Conservation (phyloP, 2,797 vertebrate species). For the Crenichthys baileyi region DNA sequence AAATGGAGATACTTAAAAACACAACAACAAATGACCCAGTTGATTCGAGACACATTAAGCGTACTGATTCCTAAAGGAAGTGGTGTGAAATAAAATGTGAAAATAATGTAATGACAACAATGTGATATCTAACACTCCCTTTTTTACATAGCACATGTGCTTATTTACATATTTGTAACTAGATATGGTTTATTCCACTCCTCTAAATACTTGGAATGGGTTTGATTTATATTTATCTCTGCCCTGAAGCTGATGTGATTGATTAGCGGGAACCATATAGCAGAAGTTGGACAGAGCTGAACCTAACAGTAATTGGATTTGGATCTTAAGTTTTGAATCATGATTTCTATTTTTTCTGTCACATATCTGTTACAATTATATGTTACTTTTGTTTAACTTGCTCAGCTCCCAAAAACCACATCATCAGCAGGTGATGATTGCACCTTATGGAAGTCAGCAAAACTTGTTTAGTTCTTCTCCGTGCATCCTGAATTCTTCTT, state of each 20-base stretch:
- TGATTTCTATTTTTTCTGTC: not conserved
- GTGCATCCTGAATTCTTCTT: slow-evolving; percentile 26
- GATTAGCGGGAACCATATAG: not conserved
- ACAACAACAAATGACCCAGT: not conserved
- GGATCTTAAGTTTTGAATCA: not conserved
- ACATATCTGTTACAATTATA: not conserved
- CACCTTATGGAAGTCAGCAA: slow-evolving; percentile 15
- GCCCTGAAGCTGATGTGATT: not conserved
- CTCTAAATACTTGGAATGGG: slow-evolving; percentile 1
- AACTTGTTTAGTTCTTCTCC: slow-evolving; percentile 20
- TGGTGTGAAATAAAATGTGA: not conserved
- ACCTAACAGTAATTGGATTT: not conserved
- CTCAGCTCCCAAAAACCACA: slow-evolving; percentile 4
- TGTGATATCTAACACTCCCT: not conserved
- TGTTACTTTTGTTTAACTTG: not conserved
- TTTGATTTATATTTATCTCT: slow-evolving; percentile 6
- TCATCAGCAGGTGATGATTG: not conserved
- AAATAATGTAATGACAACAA: not conserved
- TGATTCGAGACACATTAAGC: not conserved
- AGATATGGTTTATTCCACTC: not conserved
- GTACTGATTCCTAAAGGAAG: not conserved
- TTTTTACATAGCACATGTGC: not conserved
- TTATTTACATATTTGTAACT: slow-evolving; percentile 6
- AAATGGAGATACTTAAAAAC: not conserved
- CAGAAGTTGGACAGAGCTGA: not conserved